Base-by-base conservation (phyloP, 2,113 vertebrate genomes). In the Numenius arquata region DNA sequence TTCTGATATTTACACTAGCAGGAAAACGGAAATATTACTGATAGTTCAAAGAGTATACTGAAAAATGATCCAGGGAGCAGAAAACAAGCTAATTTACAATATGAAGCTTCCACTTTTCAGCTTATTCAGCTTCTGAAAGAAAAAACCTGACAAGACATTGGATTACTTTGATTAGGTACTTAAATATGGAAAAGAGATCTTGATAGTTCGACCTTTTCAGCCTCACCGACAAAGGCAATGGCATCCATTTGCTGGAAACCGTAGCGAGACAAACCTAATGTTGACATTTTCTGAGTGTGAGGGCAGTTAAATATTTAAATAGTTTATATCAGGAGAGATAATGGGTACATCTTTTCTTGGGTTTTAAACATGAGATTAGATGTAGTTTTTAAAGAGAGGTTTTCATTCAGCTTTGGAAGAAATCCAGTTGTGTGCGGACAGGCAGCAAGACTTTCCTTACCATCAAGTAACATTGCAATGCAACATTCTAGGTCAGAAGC, bases 261-360 rank as follows among this genome's bases (percentile, higher is more conserved):
- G 13, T 36, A 92, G 66, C 34, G 70, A 68, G 58, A 82, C 58
- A 94, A 96, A 85, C 30, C 13, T 85, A 75, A 68, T 78, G 65
- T 75, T 89, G 77, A 89, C 73, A 82, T 89, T 95, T 88, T 55
- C 68, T 59, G 47, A 84, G 68, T 43, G 25, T 41, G 47, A 91
- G 56, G 47, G 61, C 66, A 91, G 93, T 67, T 81, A 87, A 92
- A 72, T 88, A 93, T 93, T 95, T 85, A 80, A 88, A 86, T 48
- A 76, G n/a, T 58, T 80, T 90, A 16, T 85, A 78, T 68, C 73
- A 82, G 66, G 70, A 88, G 52, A 95, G 70, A 73, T 36, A 89
- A 40, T 3, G 7, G 43, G 30, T 75, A 34, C 22, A 63, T 30
- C 62, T 85, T 84, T 82, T 58, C 36, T 81, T 84, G 79, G 12